phyloP scores from a whole-genome alignment of 2,888 invertebrate genomes.

The Linnaemya vulpina region DNA sequence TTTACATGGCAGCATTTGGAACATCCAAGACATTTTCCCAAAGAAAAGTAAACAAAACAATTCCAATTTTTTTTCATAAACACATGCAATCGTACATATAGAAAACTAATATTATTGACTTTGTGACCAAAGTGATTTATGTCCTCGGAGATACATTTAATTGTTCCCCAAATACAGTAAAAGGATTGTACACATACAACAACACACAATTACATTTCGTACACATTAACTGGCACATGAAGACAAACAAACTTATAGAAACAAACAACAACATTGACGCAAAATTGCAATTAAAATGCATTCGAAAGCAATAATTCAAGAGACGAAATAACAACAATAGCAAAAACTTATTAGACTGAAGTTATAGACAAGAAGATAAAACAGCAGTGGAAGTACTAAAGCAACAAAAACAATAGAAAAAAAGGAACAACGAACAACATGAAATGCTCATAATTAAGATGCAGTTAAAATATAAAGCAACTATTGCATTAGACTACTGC shows the following conservation, averaged over 20 bases:
- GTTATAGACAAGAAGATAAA: slow-evolving; percentile 3
- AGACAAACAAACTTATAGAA: slow-evolving; percentile 36
- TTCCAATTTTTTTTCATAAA: slow-evolving; percentile 16
- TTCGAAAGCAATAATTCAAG: slow-evolving; percentile 69
- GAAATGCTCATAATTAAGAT: slow-evolving; percentile 62
- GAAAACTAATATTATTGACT: slow-evolving; percentile 70
- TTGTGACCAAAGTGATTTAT: slow-evolving; percentile 71
- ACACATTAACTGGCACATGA: background rate
- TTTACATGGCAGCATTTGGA: slow-evolving; percentile 36
- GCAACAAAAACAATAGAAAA: background rate
- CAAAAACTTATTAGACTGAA: slow-evolving; percentile 54
- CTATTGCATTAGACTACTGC: slow-evolving; percentile 20
- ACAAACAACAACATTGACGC: slow-evolving; percentile 46
- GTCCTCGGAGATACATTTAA: slow-evolving; percentile 70
- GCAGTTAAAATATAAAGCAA: slow-evolving; percentile 65
- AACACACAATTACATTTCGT: slow-evolving; percentile 18
- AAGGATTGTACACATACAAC: slow-evolving; percentile 56
- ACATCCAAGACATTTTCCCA: slow-evolving; percentile 12
- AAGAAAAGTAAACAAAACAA: slow-evolving; percentile 52
- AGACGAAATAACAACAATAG: slow-evolving; percentile 38
- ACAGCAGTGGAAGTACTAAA: slow-evolving; percentile 18
- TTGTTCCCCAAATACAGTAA: slow-evolving; percentile 69
- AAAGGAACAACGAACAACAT: background rate
- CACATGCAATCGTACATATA: slow-evolving; percentile 12
- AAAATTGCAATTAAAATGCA: slow-evolving; percentile 72